Percentiles rank a stretch among this genome's conserved stretches.
phyloP scores from a whole-genome alignment of 2,113 vertebrate genomes.

The Melanerpes aurifrons region DNA sequence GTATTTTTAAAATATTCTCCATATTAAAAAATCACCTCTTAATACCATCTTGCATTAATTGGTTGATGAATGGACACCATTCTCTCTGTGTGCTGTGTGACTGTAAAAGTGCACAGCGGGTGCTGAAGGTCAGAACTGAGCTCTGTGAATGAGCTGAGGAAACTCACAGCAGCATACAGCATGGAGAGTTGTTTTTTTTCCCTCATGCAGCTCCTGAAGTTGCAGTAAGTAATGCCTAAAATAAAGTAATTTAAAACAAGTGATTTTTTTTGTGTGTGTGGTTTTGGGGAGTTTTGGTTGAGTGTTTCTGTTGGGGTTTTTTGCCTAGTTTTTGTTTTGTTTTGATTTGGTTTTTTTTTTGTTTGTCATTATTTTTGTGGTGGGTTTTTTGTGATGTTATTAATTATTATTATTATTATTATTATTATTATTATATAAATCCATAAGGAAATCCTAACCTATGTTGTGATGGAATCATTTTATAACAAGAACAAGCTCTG shows the following conservation, averaged over 20 bases:
- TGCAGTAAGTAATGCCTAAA: neutral
- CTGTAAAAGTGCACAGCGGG: constrained; percentile 44
- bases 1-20: neutral
- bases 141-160: constrained; percentile 38
- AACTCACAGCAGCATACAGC: neutral
- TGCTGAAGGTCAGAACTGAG: constrained; percentile 47
- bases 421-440: neutral
- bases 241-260: neutral
- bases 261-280: neutral
- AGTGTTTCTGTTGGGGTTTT: too few relatives aligned
- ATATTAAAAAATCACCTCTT: neutral
- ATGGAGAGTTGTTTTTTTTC: neutral
- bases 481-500: neutral
- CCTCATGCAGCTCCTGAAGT: neutral
- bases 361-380: neutral
- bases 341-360: too few relatives aligned
- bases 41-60: constrained; percentile 50
- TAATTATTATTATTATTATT: too few relatives aligned
- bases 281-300: too few relatives aligned
- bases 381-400: neutral
- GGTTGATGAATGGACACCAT: constrained; percentile 33
- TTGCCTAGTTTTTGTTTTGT: too few relatives aligned
- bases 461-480: neutral
- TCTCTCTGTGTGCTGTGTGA: constrained; percentile 55
- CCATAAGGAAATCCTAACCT: neutral